These are phyloP conservation scores for Drosophila arawakana DNA, from an alignment of 1,140 invertebrate genomes.

Conservation along the genomic window DNA sequence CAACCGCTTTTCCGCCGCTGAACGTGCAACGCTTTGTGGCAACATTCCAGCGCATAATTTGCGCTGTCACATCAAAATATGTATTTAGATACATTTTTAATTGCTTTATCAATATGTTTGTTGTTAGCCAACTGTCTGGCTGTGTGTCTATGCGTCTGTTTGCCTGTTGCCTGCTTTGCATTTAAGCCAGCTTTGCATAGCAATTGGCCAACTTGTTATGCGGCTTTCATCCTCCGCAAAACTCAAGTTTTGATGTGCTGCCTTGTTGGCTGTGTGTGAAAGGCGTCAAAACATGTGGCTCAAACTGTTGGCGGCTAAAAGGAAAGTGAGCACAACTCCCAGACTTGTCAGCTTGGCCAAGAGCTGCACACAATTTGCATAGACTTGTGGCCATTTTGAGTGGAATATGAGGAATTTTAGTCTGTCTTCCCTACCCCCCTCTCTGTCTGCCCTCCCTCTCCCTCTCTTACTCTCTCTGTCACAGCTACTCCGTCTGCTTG, in stretches of 20 bases:
- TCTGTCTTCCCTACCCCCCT: too few relatives aligned
- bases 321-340: slow-evolving; percentile 37
- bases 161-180: slow-evolving; percentile 53
- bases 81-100: slow-evolving; percentile 73
- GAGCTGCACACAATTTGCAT: neutral
- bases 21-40: slow-evolving; percentile 35
- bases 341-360: neutral
- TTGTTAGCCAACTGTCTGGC: slow-evolving; percentile 5
- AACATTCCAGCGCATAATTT: slow-evolving; percentile 76
- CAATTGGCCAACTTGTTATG: slow-evolving; percentile 52
- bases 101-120: slow-evolving; percentile 72
- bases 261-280: slow-evolving; percentile 9
- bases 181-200: slow-evolving; percentile 67
- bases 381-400: neutral
- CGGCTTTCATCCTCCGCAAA: slow-evolving; percentile 52
- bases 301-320: slow-evolving; percentile 50
- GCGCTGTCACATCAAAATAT: slow-evolving; percentile 72
- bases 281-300: slow-evolving; percentile 73
- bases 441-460: too few relatives aligned
- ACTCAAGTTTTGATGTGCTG: slow-evolving; percentile 50
- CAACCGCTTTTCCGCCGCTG: neutral
- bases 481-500: too few relatives aligned
- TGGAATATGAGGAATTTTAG: too few relatives aligned
- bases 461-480: too few relatives aligned
- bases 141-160: slow-evolving; percentile 2